These are phyloP conservation scores for Nephrotoma guestfalica DNA, from an alignment of 2,888 invertebrate species.

Conservation along the genomic window DNA sequence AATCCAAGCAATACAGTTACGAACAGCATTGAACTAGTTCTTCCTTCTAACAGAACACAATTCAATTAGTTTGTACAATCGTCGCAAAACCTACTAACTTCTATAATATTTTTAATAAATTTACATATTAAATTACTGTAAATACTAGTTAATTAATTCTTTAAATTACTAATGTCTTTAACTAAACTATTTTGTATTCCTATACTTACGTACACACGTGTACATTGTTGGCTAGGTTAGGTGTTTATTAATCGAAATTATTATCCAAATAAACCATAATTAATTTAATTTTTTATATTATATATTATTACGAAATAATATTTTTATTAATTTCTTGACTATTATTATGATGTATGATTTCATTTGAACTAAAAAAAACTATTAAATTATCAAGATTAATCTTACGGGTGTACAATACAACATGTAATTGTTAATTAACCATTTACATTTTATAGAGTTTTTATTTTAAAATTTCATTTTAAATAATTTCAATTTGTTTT, in stretches of 20 bases:
- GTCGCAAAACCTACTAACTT: not conserved
- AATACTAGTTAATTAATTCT: not conserved
- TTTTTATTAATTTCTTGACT: not conserved
- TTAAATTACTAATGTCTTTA: not conserved
- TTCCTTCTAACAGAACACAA: no score
- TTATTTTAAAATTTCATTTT: not conserved
- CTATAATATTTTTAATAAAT: not conserved
- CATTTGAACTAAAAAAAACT: not conserved
- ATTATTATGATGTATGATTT: not conserved
- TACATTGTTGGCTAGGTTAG: not conserved
- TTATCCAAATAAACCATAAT: not conserved
- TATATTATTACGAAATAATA: not conserved
- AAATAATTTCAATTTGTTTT: not conserved
- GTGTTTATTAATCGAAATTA: not conserved
- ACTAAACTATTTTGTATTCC: not conserved
- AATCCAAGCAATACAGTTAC: no score
- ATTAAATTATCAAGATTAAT: not conserved
- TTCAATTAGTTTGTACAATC: not conserved
- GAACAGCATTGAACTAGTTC: no score
- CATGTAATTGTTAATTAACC: not conserved
- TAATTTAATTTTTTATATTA: not conserved
- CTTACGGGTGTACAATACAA: not conserved
- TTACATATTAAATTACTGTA: not conserved
- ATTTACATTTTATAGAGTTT: not conserved
- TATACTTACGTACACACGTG: not conserved